These are phyloP conservation scores for Trachythela sp. DNA, from an alignment of 64 coral and sea anemone genomes.

Conservation along the genomic window DNA sequence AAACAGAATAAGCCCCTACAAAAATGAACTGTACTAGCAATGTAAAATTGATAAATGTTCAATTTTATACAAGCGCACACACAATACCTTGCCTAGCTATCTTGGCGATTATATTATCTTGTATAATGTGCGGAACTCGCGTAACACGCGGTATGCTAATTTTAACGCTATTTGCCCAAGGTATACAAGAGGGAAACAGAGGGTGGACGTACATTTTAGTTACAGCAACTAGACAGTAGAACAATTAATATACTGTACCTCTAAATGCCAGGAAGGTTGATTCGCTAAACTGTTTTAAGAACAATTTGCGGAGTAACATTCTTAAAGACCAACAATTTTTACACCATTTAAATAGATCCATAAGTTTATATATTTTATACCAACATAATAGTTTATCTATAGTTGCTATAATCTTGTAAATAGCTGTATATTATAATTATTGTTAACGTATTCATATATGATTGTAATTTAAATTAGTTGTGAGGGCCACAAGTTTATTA, in stretches of 20 bases:
- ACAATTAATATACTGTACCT: conserved; percentile 37
- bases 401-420: background rate
- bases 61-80: background rate
- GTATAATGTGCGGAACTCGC: background rate
- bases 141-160: conserved; percentile 25
- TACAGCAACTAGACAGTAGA: conserved; percentile 43
- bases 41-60: no score
- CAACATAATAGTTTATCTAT: no score
- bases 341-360: background rate
- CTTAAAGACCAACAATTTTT: background rate
- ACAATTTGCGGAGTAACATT: background rate
- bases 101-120: background rate
- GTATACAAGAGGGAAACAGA: conserved; percentile 35
- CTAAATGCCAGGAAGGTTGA: background rate
- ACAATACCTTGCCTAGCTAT: background rate
- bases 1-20: no score
- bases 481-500: no score
- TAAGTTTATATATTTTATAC: no score
- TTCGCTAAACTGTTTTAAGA: background rate
- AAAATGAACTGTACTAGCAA: no score
- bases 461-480: no score
- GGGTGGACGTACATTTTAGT: conserved; percentile 44
- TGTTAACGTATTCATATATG: background rate
- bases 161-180: conserved; percentile 33
- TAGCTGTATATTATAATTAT: background rate